Conservation (phyloP, 1,140 invertebrate genomes). For the Lucilia sericata region DNA sequence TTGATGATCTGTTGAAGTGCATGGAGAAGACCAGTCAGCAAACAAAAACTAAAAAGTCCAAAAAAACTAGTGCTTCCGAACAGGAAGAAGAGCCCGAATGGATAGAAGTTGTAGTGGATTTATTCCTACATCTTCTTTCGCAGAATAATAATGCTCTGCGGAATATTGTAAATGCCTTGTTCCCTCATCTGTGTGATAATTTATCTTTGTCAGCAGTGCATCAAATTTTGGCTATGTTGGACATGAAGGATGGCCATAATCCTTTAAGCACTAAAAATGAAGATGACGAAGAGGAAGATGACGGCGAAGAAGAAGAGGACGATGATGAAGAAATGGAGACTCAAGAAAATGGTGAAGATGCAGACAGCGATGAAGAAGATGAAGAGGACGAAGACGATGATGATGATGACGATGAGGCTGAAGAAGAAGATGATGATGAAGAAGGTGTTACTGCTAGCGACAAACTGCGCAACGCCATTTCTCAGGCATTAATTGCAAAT, state of each 20-base stretch:
- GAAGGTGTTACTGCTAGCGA: conserved; percentile 74
- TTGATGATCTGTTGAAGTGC: conserved; percentile 78
- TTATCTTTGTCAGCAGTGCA: conserved; percentile 76
- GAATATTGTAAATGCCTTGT: conserved; percentile 77
- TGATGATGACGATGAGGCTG: conserved; percentile 63
- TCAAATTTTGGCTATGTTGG: conserved; percentile 80
- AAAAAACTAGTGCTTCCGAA: conserved; percentile 46
- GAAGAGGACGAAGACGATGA: conserved; percentile 62
- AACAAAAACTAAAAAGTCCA: conserved; percentile 62
- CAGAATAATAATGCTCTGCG: conserved; percentile 77
- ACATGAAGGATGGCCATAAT: conserved; percentile 75
- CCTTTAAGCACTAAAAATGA: conserved; percentile 70
- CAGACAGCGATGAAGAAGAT: conserved; percentile 65
- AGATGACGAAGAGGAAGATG: conserved; percentile 65
- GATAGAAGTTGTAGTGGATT: conserved; percentile 83
- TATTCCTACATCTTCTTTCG: conserved; percentile 80
- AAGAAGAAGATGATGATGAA: conserved; percentile 69
- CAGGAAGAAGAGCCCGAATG: conserved; percentile 75
- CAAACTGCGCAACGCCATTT: conserved; percentile 74
- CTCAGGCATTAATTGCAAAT: conserved; percentile 73
- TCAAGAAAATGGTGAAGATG: conserved; percentile 53
- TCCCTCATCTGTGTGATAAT: conserved; percentile 78
- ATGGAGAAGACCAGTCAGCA: conserved; percentile 73
- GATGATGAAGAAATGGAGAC: conserved; percentile 62
- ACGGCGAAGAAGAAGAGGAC: conserved; percentile 60